Percentiles rank a stretch among this genome's conserved stretches.
phyloP scores from a whole-genome alignment of 2,888 invertebrate species.

The Pseudococcus jackbeardsleyi region DNA sequence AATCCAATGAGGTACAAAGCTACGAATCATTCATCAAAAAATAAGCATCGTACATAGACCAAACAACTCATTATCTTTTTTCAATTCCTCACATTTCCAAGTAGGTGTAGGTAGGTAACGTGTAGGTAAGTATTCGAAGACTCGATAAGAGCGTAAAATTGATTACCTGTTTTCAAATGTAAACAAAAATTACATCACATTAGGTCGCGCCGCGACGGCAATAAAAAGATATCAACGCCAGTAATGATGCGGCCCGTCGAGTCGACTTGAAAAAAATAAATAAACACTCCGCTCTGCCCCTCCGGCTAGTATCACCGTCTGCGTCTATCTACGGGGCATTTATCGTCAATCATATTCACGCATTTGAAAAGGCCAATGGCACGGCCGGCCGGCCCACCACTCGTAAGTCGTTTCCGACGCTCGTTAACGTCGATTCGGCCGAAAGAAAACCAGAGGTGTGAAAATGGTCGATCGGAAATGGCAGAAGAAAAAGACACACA shows the following conservation, averaged over 20 bases:
- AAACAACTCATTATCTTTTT: too few species aligned
- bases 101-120: too few species aligned
- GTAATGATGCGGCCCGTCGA: background rate
- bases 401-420: too few species aligned
- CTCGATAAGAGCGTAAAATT: background rate
- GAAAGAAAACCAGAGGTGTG: background rate
- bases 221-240: background rate
- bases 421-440: too few species aligned
- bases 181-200: background rate
- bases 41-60: too few species aligned
- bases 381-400: background rate
- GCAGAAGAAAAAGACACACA: background rate
- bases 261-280: background rate
- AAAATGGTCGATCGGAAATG: background rate
- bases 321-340: background rate
- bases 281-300: background rate
- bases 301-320: too few species aligned
- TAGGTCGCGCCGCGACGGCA: background rate
- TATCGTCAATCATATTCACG: too few species aligned
- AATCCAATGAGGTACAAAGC: too few species aligned
- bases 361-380: background rate
- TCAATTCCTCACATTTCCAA: too few species aligned
- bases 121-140: too few species aligned
- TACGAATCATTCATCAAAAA: too few species aligned
- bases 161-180: background rate